Evolutionary conservation across 2,888 invertebrate species (phyloP).

Genomic region (Agrotis ipsilon): DNA sequence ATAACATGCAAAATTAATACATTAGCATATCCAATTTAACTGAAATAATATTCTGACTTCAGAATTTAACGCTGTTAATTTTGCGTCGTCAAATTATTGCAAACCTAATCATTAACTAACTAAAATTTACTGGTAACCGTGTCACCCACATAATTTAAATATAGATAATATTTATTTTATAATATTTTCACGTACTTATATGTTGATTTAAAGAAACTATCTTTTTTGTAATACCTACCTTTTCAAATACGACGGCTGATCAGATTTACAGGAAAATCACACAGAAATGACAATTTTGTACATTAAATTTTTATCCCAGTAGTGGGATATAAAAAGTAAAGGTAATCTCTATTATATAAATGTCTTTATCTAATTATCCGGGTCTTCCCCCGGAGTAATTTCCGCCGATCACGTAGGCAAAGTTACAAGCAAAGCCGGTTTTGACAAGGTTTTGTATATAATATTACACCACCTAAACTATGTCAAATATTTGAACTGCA

Average conservation of each 20-base stretch:
- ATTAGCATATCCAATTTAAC: constrained; percentile 1
- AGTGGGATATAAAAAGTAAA: no score
- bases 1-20: neutral
- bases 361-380: neutral
- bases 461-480: constrained; percentile 4
- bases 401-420: no score
- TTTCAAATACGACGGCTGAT: no score
- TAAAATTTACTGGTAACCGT: constrained; percentile 32
- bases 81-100: constrained; percentile 10
- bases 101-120: constrained; percentile 23
- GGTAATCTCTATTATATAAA: neutral
- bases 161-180: no score
- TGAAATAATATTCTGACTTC: constrained; percentile 5
- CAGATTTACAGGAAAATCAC: no score
- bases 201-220: no score
- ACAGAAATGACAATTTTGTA: no score
- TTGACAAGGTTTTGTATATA: constrained; percentile 30
- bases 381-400: neutral
- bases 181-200: no score
- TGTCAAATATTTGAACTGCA: constrained; percentile 48
- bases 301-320: no score
- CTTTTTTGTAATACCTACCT: no score
- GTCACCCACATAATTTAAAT: constrained; percentile 43
- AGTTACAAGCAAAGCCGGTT: neutral
- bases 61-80: constrained; percentile 15